Conservation (phyloP, 2,888 invertebrate species). For the Digitonthophagus gazella region DNA sequence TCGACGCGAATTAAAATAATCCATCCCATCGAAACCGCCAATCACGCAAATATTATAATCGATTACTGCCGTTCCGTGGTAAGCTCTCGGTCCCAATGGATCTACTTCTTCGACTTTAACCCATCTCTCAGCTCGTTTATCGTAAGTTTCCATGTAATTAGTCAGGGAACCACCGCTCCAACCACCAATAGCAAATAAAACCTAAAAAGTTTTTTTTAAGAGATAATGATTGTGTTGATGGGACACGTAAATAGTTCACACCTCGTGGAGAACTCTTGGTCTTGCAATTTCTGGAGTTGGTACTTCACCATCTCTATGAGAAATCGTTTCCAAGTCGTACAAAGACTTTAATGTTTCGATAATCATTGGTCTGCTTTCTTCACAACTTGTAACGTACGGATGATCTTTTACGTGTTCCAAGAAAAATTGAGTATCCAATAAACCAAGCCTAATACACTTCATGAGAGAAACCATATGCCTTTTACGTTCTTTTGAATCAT, state of each 20-base stretch:
- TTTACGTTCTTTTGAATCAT: slow-evolving; percentile 70
- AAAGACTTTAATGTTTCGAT: slow-evolving; percentile 89
- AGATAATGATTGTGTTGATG: slow-evolving; percentile 12
- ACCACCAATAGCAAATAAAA: slow-evolving; percentile 69
- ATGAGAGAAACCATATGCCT: slow-evolving; percentile 74
- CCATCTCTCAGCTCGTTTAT: slow-evolving; percentile 87
- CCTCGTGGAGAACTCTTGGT: slow-evolving; percentile 83
- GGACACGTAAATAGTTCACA: slow-evolving; percentile 49
- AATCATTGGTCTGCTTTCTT: slow-evolving; percentile 81
- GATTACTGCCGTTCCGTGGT: slow-evolving; percentile 90
- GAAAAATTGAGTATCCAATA: slow-evolving; percentile 87
- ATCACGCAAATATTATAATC: slow-evolving; percentile 83
- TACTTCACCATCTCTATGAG: slow-evolving; percentile 75
- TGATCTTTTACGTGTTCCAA: slow-evolving; percentile 88
- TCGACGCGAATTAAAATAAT: slow-evolving; percentile 67
- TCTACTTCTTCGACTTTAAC: slow-evolving; percentile 78
- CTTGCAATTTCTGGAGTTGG: slow-evolving; percentile 81
- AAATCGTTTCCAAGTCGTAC: slow-evolving; percentile 88
- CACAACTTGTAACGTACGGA: slow-evolving; percentile 78
- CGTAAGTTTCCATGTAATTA: slow-evolving; percentile 82
- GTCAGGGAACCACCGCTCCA: slow-evolving; percentile 77
- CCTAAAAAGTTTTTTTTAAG: not conserved
- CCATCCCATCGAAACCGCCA: slow-evolving; percentile 90
- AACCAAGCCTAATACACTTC: slow-evolving; percentile 73
- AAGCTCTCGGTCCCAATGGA: slow-evolving; percentile 81